Percentiles rank a stretch among this genome's conserved stretches.
Evolutionary conservation across 2,888 invertebrate genomes (phyloP).

Genomic region (Glyphotaelius pellucidus): DNA sequence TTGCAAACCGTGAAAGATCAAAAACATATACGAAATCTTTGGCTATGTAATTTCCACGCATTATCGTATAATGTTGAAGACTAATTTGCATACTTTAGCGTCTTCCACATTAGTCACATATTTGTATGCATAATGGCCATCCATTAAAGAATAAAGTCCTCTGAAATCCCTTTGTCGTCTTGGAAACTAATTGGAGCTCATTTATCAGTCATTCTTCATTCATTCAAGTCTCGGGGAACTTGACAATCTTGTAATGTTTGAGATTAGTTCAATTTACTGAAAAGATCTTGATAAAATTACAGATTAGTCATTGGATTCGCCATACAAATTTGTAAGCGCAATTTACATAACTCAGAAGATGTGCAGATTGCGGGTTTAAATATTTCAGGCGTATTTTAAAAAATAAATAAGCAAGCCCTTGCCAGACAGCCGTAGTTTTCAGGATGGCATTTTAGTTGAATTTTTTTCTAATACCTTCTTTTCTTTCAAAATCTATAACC

Average conservation of each 20-base stretch:
- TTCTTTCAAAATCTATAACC: too few relatives aligned
- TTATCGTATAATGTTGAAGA: background rate
- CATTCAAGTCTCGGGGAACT: background rate
- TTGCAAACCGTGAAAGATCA: background rate
- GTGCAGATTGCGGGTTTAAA: background rate
- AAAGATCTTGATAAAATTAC: background rate
- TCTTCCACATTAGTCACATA: constrained; percentile 17
- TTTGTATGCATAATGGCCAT: constrained; percentile 11
- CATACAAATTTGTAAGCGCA: background rate
- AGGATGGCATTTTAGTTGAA: too few relatives aligned
- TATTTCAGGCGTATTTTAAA: background rate
- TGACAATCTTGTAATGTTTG: background rate
- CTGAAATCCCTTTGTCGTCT: constrained; percentile 35
- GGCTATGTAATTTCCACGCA: background rate
- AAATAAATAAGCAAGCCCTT: too few relatives aligned
- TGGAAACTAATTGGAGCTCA: constrained; percentile 27
- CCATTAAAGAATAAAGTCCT: background rate
- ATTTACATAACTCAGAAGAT: background rate
- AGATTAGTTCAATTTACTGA: background rate
- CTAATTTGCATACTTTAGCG: background rate
- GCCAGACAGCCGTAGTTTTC: too few relatives aligned
- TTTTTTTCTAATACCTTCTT: too few relatives aligned
- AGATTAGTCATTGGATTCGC: background rate
- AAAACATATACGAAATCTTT: background rate
- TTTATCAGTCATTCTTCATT: constrained; percentile 25